Base-by-base conservation (phyloP, 2,797 vertebrate species). In the Cetoscarus ocellatus region DNA sequence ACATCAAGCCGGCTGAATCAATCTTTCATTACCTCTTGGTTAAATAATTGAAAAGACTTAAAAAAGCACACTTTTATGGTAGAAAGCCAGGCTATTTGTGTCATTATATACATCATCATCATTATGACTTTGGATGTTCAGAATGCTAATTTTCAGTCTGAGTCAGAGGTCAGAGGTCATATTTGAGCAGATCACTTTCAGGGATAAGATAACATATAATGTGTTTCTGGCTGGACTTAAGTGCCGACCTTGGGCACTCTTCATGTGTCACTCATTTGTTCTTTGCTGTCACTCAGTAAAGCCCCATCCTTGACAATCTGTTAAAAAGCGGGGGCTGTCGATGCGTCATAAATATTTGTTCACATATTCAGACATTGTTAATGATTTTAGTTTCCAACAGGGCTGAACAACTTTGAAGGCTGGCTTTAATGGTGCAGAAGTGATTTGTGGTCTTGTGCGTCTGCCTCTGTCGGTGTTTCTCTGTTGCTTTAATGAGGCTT, bases 381-480 rank as follows among this genome's bases (percentile, higher is more conserved):
- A 85, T 79, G 73, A 86, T 84, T 79, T 81, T 52, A 82, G 79
- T 84, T 77, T 67, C 36, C 55, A 45, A 68, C 68, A 72, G 63
- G 80, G 61, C 69, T 58, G 73, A 79, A 81, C 67, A 57, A 82
- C 61, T 84, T 47, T 19, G 50, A 72, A 53, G 70, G 58, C 74
- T 50, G 73, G 80, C 77, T 80, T 73, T 82, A 87, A 77, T 75
- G 77, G 65, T 27, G 64, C 65, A 61, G 78, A 77, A 66, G 75
- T 77, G 75, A 86, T 87, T 82, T 85, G 85, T 78, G 70, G 75
- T 79, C 53, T 57, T 59, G 61, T 67, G 68, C 27, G 79, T 79
- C 44, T 65, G 79, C 62, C 44, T 84, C 51, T 68, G 38, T 58
- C 66, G 57, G 50, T 61, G 53, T 79, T 66, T 73, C 70, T 72